Conservation (phyloP, 2,797 vertebrate species). For the Propithecus perrieri region DNA sequence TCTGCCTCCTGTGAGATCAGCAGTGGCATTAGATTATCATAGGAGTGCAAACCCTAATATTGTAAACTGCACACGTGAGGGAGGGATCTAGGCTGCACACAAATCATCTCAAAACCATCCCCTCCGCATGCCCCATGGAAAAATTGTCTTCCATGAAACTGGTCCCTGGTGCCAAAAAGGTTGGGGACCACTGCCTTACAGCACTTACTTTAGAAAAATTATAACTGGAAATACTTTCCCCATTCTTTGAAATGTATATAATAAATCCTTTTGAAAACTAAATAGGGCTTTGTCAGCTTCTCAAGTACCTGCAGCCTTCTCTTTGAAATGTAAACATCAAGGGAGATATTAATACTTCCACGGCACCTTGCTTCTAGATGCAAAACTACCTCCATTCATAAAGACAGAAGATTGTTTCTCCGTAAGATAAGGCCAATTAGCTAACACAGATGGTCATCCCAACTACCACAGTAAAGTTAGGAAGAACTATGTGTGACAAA, state of each 20-base stretch:
- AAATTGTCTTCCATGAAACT: too few relatives aligned
- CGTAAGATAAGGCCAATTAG: neutral
- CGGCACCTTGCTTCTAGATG: neutral
- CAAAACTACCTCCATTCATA: neutral
- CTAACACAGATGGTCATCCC: neutral
- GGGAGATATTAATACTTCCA: neutral
- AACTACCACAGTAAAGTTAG: neutral
- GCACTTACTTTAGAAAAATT: conserved; percentile 10
- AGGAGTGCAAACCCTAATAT: too few relatives aligned
- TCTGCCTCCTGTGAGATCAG: too few relatives aligned
- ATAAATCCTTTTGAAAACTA: neutral
- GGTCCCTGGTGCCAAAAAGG: too few relatives aligned
- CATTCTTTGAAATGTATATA: neutral
- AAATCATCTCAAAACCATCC: too few relatives aligned
- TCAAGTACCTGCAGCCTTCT: neutral
- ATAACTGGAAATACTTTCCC: neutral
- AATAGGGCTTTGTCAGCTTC: neutral
- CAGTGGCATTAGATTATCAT: too few relatives aligned
- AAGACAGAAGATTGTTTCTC: neutral
- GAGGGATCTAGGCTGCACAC: too few relatives aligned
- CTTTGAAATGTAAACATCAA: conserved; percentile 3
- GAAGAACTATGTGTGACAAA: neutral
- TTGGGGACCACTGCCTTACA: neutral
- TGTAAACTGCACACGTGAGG: too few relatives aligned
- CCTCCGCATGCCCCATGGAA: too few relatives aligned